Percentiles rank a stretch among this genome's conserved stretches.
Conservation (phyloP, 1,140 invertebrate genomes). For the Chrysomallon squamiferum region DNA sequence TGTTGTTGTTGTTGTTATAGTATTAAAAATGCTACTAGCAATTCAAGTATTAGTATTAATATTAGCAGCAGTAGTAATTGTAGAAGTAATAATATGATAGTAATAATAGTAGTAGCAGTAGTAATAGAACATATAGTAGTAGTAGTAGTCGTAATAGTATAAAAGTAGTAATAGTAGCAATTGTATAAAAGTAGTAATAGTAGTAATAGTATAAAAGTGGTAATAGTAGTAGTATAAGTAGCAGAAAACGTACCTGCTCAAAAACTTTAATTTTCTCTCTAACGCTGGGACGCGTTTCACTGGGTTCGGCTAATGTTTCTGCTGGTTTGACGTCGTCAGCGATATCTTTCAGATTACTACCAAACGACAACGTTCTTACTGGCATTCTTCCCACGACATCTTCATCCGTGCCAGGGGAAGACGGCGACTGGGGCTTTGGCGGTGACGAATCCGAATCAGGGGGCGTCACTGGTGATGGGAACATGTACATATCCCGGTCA, state of each 20-base stretch:
- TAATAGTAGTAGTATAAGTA: too few relatives aligned
- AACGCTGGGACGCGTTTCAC: constrained; percentile 15
- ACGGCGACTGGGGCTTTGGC: constrained; percentile 59
- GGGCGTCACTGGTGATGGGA: constrained; percentile 57
- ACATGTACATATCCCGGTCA: constrained; percentile 50
- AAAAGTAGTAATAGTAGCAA: too few relatives aligned
- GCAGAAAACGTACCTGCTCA: constrained; percentile 47
- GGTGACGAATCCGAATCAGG: constrained; percentile 58
- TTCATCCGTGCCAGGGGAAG: constrained; percentile 49
- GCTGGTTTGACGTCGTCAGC: neutral
- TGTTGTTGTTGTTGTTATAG: too few relatives aligned
- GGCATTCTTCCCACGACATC: constrained; percentile 13
- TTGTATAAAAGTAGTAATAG: too few relatives aligned
- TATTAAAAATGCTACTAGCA: too few relatives aligned
- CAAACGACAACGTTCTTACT: neutral
- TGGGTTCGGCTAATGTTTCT: neutral
- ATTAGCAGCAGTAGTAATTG: too few relatives aligned
- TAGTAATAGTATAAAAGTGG: too few relatives aligned
- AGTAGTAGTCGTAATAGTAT: too few relatives aligned
- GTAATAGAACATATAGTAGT: too few relatives aligned
- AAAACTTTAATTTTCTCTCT: constrained; percentile 40
- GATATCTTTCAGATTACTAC: neutral
- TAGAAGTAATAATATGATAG: too few relatives aligned
- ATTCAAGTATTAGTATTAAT: too few relatives aligned
- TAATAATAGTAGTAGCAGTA: too few relatives aligned